A percentile compares a stretch with the other conserved stretches of the same genome.
Conservation (phyloP, 2,888 invertebrate species). For the Coecobrya sp. region DNA sequence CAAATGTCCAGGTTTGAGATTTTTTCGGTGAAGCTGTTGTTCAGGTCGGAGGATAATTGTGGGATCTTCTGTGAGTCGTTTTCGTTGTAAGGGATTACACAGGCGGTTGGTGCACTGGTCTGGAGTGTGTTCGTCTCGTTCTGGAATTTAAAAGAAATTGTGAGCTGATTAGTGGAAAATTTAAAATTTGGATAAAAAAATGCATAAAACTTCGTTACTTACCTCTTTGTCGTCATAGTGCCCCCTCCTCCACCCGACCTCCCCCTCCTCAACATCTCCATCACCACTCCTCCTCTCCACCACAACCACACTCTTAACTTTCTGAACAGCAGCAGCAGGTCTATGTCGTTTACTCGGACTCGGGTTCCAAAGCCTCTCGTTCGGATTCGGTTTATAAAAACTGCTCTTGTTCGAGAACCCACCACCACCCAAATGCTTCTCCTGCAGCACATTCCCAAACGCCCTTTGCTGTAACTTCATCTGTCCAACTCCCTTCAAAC, state of each 20-base stretch:
- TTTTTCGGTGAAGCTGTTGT: conserved; percentile 81
- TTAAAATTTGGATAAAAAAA: too few species aligned
- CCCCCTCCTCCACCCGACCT: neutral
- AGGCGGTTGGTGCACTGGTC: neutral
- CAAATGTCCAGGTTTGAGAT: conserved; percentile 68
- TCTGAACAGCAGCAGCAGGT: too few species aligned
- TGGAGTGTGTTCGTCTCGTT: neutral
- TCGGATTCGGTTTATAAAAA: neutral
- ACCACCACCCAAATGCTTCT: neutral
- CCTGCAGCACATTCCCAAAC: conserved; percentile 57
- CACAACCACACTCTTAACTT: too few species aligned
- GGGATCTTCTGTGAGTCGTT: neutral
- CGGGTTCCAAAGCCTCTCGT: conserved; percentile 32
- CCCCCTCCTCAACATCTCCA: neutral
- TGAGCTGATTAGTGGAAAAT: too few species aligned
- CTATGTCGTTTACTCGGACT: conserved; percentile 20
- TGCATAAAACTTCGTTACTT: neutral
- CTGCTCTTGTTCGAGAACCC: neutral
- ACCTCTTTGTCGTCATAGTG: neutral
- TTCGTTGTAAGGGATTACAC: conserved; percentile 29
- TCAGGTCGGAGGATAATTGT: conserved; percentile 31
- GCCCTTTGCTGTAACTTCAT: neutral
- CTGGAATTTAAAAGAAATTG: too few species aligned
- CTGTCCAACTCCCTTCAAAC: neutral
- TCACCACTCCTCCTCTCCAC: too few species aligned